Evolutionary conservation across 2,888 invertebrate species (phyloP), one percentile per base, ranked within the genome.

Genomic region (Apodemia hepburni): DNA sequence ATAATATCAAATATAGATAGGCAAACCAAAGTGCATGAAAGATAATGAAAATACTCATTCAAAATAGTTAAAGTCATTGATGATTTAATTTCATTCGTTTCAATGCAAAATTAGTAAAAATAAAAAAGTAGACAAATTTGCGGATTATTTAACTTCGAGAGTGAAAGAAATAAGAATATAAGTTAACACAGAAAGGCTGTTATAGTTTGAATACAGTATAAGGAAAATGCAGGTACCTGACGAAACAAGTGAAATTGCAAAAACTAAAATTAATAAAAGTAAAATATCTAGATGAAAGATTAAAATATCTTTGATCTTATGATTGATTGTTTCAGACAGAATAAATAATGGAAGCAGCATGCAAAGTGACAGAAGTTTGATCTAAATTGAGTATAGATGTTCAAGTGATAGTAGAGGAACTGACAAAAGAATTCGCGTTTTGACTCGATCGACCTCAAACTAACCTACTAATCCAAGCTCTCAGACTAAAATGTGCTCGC

Each of bases 391-490:
- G 85, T 91, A 85, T 80, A 82, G 77, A 78, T 81, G 83, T 85
- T 80, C 77, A 80, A 81, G 83, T 85, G 81, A 84, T 82, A 80
- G 79, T 81, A 78, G 74, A 84, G 79, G 80, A 82, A 79, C 75
- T 78, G 84, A 83, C 80, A 80, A 84, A 79, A 77, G 79, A 75
- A 77, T 79, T 84, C 85, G 80, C 83, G 83, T 81, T 81, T 80
- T 82, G 80, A 80, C 78, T 80, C 78, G 80, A 82, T 81, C 81
- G 84, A 85, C 83, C 84, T 85, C 79, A 84, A 83, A 80, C 89
- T 90, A 88, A 82, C 90, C 88, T 87, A 85, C 87, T 87, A 76
- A 87, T 88, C 80, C 84, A 89, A 90, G 90, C 91, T 87, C 80
- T 77, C 81, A 83, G 81, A 79, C 87, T 89, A 89, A 79, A 69